Evolutionary conservation across 2,113 vertebrate genomes (phyloP).

Genomic region (Rhinolophus sinicus): DNA sequence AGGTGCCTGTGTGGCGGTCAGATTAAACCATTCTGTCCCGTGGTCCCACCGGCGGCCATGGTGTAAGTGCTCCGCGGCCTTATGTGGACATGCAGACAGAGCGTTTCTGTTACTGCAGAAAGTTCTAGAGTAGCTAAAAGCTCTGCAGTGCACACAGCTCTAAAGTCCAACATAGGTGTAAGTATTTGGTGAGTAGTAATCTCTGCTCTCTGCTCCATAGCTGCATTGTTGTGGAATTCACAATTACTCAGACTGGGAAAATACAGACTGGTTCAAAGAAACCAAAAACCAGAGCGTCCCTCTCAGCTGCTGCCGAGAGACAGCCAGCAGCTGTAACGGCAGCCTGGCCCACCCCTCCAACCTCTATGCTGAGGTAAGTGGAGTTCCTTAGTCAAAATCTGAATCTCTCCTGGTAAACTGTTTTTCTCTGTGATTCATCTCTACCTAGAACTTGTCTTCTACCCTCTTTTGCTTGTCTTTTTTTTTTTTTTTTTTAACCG

Average conservation of each 20-base stretch:
- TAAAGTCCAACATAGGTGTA: neutral
- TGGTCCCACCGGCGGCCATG: neutral
- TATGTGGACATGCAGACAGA: neutral
- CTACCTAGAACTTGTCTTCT: neutral
- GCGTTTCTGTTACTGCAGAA: neutral
- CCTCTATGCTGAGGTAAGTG: conserved; percentile 94
- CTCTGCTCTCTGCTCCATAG: conserved; percentile 78
- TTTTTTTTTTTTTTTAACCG: neutral
- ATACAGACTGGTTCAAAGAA: conserved; percentile 95
- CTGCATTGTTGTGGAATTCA: conserved; percentile 96
- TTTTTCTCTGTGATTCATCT: neutral
- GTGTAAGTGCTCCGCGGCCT: neutral
- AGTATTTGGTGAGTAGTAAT: neutral
- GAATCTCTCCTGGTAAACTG: neutral
- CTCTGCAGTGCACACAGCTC: neutral
- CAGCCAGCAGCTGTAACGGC: conserved; percentile 93
- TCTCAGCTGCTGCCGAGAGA: conserved; percentile 95
- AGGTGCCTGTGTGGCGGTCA: neutral
- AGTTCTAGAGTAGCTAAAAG: neutral
- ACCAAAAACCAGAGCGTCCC: conserved; percentile 97
- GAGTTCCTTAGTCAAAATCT: neutral
- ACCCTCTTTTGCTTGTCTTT: neutral
- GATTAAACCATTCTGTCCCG: neutral
- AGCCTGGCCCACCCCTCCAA: conserved; percentile 90
- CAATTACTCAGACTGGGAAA: conserved; percentile 97